Evolutionary conservation across 1,140 invertebrate species (phyloP).

Genomic region (Lethrus apterus): DNA sequence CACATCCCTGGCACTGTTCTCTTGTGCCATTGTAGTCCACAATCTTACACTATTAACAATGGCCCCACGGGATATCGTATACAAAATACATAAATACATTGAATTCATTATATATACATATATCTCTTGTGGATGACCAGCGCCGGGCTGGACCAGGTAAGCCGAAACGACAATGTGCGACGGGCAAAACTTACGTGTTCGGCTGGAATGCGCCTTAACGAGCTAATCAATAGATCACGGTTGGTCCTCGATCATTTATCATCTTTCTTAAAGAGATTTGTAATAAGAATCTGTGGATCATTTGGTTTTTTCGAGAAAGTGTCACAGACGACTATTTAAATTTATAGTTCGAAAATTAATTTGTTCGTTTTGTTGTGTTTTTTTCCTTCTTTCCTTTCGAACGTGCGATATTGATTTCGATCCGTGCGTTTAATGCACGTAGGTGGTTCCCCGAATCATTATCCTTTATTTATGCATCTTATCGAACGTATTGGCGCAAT

Average conservation of each 20-base stretch:
- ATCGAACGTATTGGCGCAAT: slow-evolving; percentile 19
- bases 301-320: slow-evolving; percentile 30
- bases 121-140: slow-evolving; percentile 30
- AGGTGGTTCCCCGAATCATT: slow-evolving; percentile 19
- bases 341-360: slow-evolving; percentile 22
- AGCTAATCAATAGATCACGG: slow-evolving; percentile 42
- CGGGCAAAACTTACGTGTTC: slow-evolving; percentile 19
- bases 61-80: slow-evolving; percentile 38
- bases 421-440: background rate
- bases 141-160: slow-evolving; percentile 2
- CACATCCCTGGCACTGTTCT: slow-evolving; percentile 32
- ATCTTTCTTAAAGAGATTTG: slow-evolving; percentile 39
- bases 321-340: slow-evolving; percentile 31
- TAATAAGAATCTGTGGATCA: slow-evolving; percentile 36
- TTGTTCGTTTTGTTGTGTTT: slow-evolving; percentile 12
- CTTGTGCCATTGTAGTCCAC: slow-evolving; percentile 34
- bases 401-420: background rate
- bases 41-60: slow-evolving; percentile 40
- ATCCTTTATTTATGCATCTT: slow-evolving; percentile 21
- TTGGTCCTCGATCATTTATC: slow-evolving; percentile 38
- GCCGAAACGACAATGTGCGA: slow-evolving; percentile 13
- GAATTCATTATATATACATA: slow-evolving; percentile 41
- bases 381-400: background rate
- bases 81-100: slow-evolving; percentile 42
- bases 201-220: slow-evolving; percentile 35